phyloP scores from a whole-genome alignment of 2,113 vertebrate species.

The Gila orcuttii region DNA sequence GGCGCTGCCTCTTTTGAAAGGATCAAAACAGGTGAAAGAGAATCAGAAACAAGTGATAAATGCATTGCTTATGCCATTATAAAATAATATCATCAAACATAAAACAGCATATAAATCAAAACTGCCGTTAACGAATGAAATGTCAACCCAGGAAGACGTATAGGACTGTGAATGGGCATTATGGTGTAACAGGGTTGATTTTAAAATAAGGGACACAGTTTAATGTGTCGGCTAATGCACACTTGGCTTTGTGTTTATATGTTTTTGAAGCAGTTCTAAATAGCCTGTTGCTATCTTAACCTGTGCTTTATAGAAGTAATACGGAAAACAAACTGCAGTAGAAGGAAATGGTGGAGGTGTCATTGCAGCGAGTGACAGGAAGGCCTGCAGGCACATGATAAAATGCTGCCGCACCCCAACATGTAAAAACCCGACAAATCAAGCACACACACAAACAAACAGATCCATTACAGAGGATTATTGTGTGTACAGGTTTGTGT shows the following conservation, averaged over 20 bases:
- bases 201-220: not conserved
- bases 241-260: not conserved
- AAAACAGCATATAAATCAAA: too few relatives aligned
- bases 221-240: not conserved
- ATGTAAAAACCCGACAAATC: conserved; percentile 39
- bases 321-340: not conserved
- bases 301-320: not conserved
- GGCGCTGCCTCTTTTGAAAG: too few relatives aligned
- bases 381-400: conserved; percentile 36
- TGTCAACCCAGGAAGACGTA: too few relatives aligned
- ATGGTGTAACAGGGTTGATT: not conserved
- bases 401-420: conserved; percentile 32
- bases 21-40: too few relatives aligned
- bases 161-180: not conserved
- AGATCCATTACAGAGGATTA: conserved; percentile 28
- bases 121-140: too few relatives aligned
- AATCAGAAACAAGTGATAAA: too few relatives aligned
- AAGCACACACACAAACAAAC: conserved; percentile 7
- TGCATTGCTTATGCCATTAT: too few relatives aligned
- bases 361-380: conserved; percentile 26
- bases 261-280: not conserved
- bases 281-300: not conserved
- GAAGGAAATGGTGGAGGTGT: conserved; percentile 6
- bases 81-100: too few relatives aligned
- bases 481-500: not conserved